phyloP scores from a whole-genome alignment of 2,888 invertebrate species.

The Hypsopygia costalis region DNA sequence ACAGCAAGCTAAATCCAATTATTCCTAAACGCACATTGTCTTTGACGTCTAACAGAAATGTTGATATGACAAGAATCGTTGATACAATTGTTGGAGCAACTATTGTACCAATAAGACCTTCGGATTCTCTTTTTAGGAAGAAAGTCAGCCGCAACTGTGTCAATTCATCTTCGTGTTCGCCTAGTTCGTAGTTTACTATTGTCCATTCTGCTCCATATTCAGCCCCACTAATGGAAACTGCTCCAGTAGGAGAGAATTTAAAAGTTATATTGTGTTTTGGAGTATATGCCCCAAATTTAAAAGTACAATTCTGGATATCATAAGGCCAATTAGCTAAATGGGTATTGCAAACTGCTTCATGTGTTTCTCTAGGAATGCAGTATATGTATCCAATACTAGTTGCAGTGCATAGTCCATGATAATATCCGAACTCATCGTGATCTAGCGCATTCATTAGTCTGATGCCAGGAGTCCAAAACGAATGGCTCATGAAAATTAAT shows the following conservation, averaged over 20 bases:
- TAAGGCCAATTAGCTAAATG: constrained; percentile 41
- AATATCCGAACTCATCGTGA: constrained; percentile 1
- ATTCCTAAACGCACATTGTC: constrained; percentile 12
- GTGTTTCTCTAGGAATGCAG: constrained; percentile 14
- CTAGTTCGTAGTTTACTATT: constrained; percentile 32
- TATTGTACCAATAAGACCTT: constrained; percentile 29
- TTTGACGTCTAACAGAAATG: constrained; percentile 33
- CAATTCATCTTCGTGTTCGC: constrained; percentile 16
- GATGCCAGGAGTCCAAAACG: constrained; percentile 25
- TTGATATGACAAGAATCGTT: constrained; percentile 26
- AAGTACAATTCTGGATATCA: constrained; percentile 32
- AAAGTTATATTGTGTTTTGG: constrained; percentile 16
- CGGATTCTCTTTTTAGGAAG: constrained; percentile 37
- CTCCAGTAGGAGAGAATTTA: constrained; percentile 15
- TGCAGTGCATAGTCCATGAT: constrained; percentile 20
- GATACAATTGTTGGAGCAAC: constrained; percentile 36
- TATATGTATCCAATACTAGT: constrained; percentile 20
- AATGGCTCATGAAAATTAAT: constrained; percentile 6
- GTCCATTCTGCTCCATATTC: constrained; percentile 42
- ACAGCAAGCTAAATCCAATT: constrained; percentile 4
- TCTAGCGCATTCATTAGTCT: constrained; percentile 10
- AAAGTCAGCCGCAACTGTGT: constrained; percentile 32
- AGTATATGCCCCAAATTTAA: constrained; percentile 20
- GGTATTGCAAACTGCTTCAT: constrained; percentile 22
- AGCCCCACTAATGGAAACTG: constrained; percentile 22